Base-by-base conservation (phyloP, 2,888 invertebrate species). In the Drosophila mimica region DNA sequence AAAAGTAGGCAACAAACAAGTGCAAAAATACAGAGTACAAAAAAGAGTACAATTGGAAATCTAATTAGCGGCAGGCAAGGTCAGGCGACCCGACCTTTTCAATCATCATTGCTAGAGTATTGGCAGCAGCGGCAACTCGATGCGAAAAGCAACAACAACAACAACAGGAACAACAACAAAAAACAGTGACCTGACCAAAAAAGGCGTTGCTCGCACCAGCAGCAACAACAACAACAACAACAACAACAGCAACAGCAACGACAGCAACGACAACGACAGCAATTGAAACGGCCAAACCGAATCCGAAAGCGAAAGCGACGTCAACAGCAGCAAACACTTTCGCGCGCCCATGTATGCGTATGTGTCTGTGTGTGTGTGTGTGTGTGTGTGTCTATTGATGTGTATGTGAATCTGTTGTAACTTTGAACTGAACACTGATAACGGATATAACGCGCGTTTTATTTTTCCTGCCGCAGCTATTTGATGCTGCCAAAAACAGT, bases 401-500 rank as follows among this genome's bases (percentile, higher is more conserved):
- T 62, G 70, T 17, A 48, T 62, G 52, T 60, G 61, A 58, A 52
- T 63, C 66, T 76, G 69, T 54, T 80, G 62, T 65, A 65, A 63
- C 60, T 80, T 59, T 58, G 63, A 64, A 48, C 65, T 61, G 65
- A 62, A 48, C 65, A 65, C 36, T 81, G 82, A 81, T 69, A 70
- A 74, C 82, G 71, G 43, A 82, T 82, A 82, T 84, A 74, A 76
- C 78, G 74, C 89, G 85, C 76, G 82, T 70, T 73, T 81, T 78
- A 73, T 74, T 66, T 31, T 34, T 51, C 13, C 60, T 48, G 52
- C 52, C 52, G n/a, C 48, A 71, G 49, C 34, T 46, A 62, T 30
- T 48, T 40, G 13, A 77, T 54, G 46, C 49, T 20, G 71, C 79
- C 70, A 61, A 74, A 74, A 74, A 68, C 76, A 82, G 67, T 73